Base-by-base conservation (phyloP, 2,888 invertebrate species). In the Teleiodes luculella region DNA sequence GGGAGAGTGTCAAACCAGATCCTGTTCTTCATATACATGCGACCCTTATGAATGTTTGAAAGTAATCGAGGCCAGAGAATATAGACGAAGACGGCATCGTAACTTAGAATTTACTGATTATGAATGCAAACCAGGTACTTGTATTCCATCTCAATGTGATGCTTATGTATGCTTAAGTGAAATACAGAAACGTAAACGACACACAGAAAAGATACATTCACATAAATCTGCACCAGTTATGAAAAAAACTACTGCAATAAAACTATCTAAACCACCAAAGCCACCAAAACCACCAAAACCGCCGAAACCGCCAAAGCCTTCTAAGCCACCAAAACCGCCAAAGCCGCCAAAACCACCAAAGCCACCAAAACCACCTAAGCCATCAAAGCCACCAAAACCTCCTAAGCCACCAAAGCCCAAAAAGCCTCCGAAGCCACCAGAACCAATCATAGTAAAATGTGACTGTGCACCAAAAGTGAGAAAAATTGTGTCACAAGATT, bases 1-100 rank as follows among this genome's bases (percentile, higher is more conserved):
- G n/a, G 35, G 35, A 13, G 39, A 39, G 16, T 62, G 62, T 53
- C 57, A 59, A 24, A 58, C 61, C 11, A 56, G 55, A 30, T 33
- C 60, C 13, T 63, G 64, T 55, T 37, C 57, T 14, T 62, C 65
- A 20, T 56, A 56, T 18, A 50, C 11, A 39, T 39, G 39, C 10
- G 18, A 39, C 13, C 6, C 16, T 39, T 13, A 39, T 14, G 2
- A 16, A 1, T 39, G 39, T 16, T 18, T 16, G 2, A 39, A 14
- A 6, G 14, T 5, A 39, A 39, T 39, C 18, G 5, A 39, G 8
- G 39, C 14, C 3, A 39, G 39, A 39, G 13, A 14, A 39, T n/a
- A n/a, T 35, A 35, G n/a, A 35, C 35, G n/a, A n/a, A 35, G n/a
- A 35, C 35, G 35, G 4, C 10, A n/a, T 35, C n/a, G 35, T n/a